Evolutionary conservation across 2,797 vertebrate species (phyloP).

Genomic region (Halcyon chelicuti): DNA sequence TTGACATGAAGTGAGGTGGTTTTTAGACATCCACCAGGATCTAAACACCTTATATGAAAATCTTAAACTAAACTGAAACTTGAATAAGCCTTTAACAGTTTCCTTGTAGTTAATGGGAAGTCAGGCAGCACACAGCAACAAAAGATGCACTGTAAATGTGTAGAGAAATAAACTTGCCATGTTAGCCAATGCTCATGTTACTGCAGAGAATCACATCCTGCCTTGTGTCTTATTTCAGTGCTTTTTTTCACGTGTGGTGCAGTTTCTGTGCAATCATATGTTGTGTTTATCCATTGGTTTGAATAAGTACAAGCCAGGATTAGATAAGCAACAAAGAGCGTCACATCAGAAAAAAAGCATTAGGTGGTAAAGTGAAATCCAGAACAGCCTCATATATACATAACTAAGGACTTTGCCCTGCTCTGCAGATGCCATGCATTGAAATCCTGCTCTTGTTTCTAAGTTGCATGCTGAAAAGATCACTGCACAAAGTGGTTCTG

Average conservation of each 20-base stretch:
- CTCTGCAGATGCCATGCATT: not conserved
- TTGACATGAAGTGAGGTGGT: not conserved
- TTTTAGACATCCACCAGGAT: not conserved
- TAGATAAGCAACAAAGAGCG: not conserved
- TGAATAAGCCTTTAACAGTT: not conserved
- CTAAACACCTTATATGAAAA: not conserved
- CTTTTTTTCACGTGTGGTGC: not conserved
- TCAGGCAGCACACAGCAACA: not conserved
- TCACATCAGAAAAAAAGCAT: not conserved
- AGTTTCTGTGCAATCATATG: not conserved
- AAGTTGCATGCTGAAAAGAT: not conserved
- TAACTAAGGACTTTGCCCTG: not conserved
- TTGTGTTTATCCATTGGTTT: not conserved
- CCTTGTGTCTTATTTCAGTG: not conserved
- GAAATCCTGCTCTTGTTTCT: not conserved
- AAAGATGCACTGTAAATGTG: not conserved
- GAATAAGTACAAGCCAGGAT: not conserved
- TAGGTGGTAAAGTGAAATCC: not conserved
- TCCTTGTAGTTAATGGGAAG: not conserved
- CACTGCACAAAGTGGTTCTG: not conserved
- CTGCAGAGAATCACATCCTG: not conserved
- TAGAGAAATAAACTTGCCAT: not conserved
- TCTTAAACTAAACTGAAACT: not conserved
- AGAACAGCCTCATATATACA: rapidly evolving
- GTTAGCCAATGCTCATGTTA: not conserved